phyloP scores from a whole-genome alignment of 2,888 invertebrate species.

The Netelia fuscicornis region DNA sequence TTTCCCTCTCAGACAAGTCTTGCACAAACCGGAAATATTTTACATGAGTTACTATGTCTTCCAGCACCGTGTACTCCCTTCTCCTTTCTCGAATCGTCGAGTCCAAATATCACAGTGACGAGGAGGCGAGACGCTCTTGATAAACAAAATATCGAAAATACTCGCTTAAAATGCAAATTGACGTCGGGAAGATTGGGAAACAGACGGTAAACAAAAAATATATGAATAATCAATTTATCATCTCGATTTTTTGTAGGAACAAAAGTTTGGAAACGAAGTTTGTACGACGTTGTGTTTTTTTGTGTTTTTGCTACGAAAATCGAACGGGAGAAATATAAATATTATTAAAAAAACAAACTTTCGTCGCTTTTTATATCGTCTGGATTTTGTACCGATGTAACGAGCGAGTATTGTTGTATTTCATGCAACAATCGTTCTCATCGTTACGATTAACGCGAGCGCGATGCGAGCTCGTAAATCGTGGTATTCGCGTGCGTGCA shows the following conservation, averaged over 20 bases:
- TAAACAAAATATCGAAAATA: too few species aligned
- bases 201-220: too few species aligned
- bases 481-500: conserved; percentile 40
- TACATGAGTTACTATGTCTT: background rate
- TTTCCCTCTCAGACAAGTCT: background rate
- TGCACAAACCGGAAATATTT: conserved; percentile 42
- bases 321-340: background rate
- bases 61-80: background rate
- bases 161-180: too few species aligned
- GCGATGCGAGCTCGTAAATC: conserved; percentile 25
- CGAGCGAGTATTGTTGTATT: conserved; percentile 27
- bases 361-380: background rate
- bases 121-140: too few species aligned
- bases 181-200: too few species aligned
- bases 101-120: too few species aligned
- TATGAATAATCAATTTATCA: too few species aligned
- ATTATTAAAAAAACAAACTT: conserved; percentile 4
- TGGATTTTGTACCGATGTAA: conserved; percentile 9
- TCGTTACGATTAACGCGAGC: conserved; percentile 34
- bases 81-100: background rate
- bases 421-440: conserved; percentile 49
- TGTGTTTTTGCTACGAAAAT: too few species aligned
- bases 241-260: too few species aligned
- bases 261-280: too few species aligned
- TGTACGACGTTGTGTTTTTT: too few species aligned